phyloP scores from a whole-genome alignment of 1,140 invertebrate species.

The Daktulosphaira vitifoliae region DNA sequence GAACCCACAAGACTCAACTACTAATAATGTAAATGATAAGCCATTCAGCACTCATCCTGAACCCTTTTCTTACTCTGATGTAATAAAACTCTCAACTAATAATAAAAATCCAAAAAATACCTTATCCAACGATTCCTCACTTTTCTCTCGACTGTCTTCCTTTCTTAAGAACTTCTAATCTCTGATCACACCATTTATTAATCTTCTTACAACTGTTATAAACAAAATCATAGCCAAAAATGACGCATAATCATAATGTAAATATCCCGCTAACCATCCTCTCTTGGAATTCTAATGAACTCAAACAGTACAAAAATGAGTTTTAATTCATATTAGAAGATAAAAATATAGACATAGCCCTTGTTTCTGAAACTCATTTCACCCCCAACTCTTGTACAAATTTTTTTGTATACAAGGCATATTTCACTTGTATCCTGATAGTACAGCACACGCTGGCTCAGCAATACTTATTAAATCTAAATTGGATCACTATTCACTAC shows the following conservation, averaged over 20 bases:
- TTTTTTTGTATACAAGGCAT: too few species aligned
- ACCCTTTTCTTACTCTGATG: neutral
- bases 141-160: neutral
- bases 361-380: neutral
- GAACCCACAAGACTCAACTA: neutral
- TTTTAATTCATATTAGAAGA: neutral
- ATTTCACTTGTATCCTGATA: neutral
- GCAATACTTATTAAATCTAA: neutral
- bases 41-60: neutral
- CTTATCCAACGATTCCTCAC: neutral
- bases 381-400: neutral
- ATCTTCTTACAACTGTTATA: neutral
- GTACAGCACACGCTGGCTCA: neutral
- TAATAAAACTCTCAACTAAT: neutral
- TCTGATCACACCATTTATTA: neutral
- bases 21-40: neutral
- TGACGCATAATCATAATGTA: neutral
- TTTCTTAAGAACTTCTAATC: neutral
- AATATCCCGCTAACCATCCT: neutral
- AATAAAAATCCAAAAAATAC: neutral
- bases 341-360: neutral
- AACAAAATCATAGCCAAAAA: neutral
- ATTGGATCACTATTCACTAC: neutral
- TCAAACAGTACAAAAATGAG: neutral
- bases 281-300: neutral